Conservation (phyloP, 2,888 invertebrate species). For the Agrochola macilenta region DNA sequence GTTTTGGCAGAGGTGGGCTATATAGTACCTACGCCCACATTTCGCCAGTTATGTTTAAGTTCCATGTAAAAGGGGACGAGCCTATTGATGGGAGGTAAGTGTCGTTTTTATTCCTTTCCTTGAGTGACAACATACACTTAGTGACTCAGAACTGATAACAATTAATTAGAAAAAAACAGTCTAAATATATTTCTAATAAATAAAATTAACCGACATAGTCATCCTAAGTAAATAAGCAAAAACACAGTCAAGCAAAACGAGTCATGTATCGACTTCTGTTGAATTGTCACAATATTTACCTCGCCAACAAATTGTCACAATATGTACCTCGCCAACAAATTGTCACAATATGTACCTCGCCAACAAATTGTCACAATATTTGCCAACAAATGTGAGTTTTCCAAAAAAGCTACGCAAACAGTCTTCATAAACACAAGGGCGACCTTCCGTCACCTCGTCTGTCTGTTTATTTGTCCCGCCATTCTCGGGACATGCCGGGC, state of each 20-base stretch:
- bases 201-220: slow-evolving; percentile 24
- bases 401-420: slow-evolving; percentile 67
- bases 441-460: slow-evolving; percentile 75
- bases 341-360: too few relatives aligned
- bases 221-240: slow-evolving; percentile 38
- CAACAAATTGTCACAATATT: slow-evolving; percentile 62
- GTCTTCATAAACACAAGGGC: slow-evolving; percentile 65
- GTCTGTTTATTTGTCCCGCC: slow-evolving; percentile 72
- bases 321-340: too few relatives aligned
- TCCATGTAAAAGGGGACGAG: neutral
- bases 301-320: slow-evolving; percentile 70
- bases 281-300: slow-evolving; percentile 61
- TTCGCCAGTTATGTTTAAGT: neutral
- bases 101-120: neutral
- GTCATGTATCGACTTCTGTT: slow-evolving; percentile 31
- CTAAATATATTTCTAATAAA: neutral
- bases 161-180: neutral
- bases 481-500: slow-evolving; percentile 34
- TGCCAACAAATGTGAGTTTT: slow-evolving; percentile 70
- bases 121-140: neutral
- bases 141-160: neutral
- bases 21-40: neutral
- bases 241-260: neutral
- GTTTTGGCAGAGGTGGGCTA: neutral
- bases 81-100: neutral